phyloP scores from a whole-genome alignment of 2,888 invertebrate species.

The Oscheius sp. region DNA sequence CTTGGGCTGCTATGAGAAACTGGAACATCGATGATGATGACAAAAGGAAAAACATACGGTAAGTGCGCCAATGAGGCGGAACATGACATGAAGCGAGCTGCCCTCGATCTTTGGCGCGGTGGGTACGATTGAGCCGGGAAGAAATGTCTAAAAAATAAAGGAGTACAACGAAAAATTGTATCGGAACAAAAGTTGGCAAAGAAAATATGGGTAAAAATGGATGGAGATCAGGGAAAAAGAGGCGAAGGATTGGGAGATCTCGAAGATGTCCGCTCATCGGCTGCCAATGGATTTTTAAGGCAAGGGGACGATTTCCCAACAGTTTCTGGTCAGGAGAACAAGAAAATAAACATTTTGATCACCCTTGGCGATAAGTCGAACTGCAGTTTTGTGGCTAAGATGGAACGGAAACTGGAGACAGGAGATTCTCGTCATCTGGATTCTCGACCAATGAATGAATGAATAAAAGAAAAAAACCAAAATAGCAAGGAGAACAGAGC shows the following conservation, averaged over 20 bases:
- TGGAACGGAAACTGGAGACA: too few relatives aligned
- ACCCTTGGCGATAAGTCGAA: too few relatives aligned
- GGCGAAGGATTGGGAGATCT: too few relatives aligned
- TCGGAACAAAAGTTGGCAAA: background rate
- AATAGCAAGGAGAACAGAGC: conserved; percentile 8
- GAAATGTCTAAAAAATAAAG: background rate
- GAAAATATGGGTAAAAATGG: background rate
- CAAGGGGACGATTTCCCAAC: too few relatives aligned
- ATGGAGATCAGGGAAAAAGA: background rate
- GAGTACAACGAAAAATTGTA: background rate
- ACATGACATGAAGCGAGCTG: conserved; percentile 24
- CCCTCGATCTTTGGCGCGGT: background rate
- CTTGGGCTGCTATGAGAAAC: conserved; percentile 22
- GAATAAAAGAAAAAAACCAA: background rate
- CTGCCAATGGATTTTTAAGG: too few relatives aligned
- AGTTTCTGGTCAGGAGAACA: too few relatives aligned
- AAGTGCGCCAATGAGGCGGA: conserved; percentile 31
- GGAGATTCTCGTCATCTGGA: too few relatives aligned
- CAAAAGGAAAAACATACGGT: conserved; percentile 12
- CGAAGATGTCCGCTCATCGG: too few relatives aligned
- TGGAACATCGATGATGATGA: background rate
- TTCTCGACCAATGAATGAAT: background rate
- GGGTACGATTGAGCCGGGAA: background rate
- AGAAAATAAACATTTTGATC: too few relatives aligned
- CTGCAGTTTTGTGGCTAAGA: too few relatives aligned